phyloP scores from a whole-genome alignment of 2,113 vertebrate species.

The Pelusios castaneus region DNA sequence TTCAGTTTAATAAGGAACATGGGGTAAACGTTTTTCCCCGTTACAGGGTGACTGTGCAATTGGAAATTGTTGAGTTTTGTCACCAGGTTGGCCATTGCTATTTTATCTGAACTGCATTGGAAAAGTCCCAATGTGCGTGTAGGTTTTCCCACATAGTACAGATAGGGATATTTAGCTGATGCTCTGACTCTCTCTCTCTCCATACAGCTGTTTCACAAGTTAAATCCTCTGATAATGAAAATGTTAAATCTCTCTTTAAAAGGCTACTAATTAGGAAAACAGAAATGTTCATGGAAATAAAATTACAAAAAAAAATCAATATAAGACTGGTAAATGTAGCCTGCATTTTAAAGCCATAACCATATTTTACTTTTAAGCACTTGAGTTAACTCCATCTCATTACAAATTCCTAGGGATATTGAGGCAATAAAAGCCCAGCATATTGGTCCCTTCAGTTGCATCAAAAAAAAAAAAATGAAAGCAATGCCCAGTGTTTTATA shows the following conservation, averaged over 20 bases:
- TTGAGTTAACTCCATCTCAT: conserved; percentile 68
- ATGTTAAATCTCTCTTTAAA: conserved; percentile 80
- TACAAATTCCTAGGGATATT: conserved; percentile 76
- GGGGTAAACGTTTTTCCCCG: conserved; percentile 82
- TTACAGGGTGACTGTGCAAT: conserved; percentile 77
- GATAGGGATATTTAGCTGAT: conserved; percentile 22
- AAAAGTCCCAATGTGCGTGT: neutral
- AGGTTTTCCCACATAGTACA: neutral
- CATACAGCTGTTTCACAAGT: conserved; percentile 60
- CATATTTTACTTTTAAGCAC: conserved; percentile 81
- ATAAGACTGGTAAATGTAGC: conserved; percentile 80
- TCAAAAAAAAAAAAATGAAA: neutral
- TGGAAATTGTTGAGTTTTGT: conserved; percentile 80
- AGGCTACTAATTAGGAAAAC: conserved; percentile 83
- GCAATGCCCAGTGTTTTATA: neutral
- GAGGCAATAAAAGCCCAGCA: conserved; percentile 70
- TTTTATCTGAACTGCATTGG: conserved; percentile 71
- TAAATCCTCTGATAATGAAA: conserved; percentile 68
- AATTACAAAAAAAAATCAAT: conserved; percentile 82
- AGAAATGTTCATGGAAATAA: conserved; percentile 82
- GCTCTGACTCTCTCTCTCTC: neutral
- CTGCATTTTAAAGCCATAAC: conserved; percentile 77
- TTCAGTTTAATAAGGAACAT: conserved; percentile 87
- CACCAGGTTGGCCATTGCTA: conserved; percentile 55
- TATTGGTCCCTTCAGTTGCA: conserved; percentile 44